Evolutionary conservation across 1,140 invertebrate genomes (phyloP).

Genomic region (Drosophila ambigua): DNA sequence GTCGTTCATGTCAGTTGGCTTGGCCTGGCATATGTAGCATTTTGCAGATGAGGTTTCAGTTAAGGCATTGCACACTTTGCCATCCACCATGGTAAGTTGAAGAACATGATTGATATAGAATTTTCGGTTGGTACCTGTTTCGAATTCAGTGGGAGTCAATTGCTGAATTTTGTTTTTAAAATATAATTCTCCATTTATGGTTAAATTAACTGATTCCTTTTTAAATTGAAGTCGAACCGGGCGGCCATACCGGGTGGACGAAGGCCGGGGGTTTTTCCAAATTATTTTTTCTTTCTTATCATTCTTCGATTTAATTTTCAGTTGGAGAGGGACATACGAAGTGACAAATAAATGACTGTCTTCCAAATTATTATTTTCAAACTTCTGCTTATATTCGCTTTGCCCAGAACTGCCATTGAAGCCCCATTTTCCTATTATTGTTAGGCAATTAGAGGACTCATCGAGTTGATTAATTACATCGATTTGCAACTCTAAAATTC

Average conservation of each 20-base stretch:
- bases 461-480: too few species aligned
- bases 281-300: too few species aligned
- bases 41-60: conserved; percentile 21
- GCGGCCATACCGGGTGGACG: conserved; percentile 11
- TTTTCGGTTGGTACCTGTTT: neutral
- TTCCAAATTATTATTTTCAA: conserved; percentile 12
- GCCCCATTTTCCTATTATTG: too few species aligned
- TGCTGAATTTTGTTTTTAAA: conserved; percentile 25
- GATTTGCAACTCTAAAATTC: conserved; percentile 16
- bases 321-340: too few species aligned
- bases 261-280: neutral
- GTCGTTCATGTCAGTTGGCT: conserved; percentile 21
- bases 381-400: conserved; percentile 4
- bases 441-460: too few species aligned
- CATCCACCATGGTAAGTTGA: conserved; percentile 28
- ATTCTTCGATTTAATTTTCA: too few species aligned
- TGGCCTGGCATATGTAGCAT: conserved; percentile 27
- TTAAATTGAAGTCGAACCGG: conserved; percentile 23
- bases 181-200: conserved; percentile 1
- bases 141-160: conserved; percentile 13
- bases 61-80: conserved; percentile 13
- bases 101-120: conserved; percentile 5
- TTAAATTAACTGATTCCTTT: neutral
- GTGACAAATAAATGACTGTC: too few species aligned
- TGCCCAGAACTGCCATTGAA: neutral